Percentiles rank a stretch among this genome's conserved stretches.
These are phyloP conservation scores for Brachyhypopomus gauderio DNA, from an alignment of 2,113 vertebrate genomes.

Conservation along the genomic window DNA sequence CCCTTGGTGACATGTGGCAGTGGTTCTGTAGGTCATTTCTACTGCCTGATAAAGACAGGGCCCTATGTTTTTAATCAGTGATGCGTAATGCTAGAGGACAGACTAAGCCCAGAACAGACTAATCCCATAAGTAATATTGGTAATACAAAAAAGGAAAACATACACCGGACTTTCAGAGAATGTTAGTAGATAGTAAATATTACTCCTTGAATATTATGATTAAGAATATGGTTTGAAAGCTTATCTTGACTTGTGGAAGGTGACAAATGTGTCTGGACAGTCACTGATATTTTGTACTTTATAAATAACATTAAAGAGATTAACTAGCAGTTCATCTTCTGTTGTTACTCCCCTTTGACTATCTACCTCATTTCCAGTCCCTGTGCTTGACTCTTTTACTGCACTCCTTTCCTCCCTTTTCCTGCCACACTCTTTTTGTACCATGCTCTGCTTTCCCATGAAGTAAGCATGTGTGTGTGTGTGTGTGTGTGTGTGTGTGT, in stretches of 20 bases:
- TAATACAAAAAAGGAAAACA: too few species aligned
- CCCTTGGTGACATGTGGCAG: too few species aligned
- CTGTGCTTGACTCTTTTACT: not conserved
- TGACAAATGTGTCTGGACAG: too few species aligned
- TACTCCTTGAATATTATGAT: not conserved
- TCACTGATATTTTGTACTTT: not conserved
- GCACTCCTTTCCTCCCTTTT: not conserved
- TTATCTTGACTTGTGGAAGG: not conserved
- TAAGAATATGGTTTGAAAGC: not conserved
- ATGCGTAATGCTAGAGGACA: not conserved
- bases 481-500: too few species aligned
- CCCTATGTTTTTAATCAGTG: too few species aligned
- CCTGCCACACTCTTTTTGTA: not conserved
- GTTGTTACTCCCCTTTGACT: not conserved
- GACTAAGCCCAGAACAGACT: not conserved
- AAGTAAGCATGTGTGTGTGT: not conserved
- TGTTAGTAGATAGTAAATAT: not conserved
- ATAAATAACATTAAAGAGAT: conserved; percentile 6
- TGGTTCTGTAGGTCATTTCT: too few species aligned
- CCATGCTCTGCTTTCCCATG: not conserved
- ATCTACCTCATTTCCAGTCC: not conserved
- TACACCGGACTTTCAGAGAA: not conserved
- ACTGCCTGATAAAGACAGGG: too few species aligned
- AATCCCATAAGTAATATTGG: not conserved
- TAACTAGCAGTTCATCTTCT: not conserved